These are phyloP conservation scores for Chelonia mydas DNA, from an alignment of 2,797 vertebrate species.

Conservation along the genomic window DNA sequence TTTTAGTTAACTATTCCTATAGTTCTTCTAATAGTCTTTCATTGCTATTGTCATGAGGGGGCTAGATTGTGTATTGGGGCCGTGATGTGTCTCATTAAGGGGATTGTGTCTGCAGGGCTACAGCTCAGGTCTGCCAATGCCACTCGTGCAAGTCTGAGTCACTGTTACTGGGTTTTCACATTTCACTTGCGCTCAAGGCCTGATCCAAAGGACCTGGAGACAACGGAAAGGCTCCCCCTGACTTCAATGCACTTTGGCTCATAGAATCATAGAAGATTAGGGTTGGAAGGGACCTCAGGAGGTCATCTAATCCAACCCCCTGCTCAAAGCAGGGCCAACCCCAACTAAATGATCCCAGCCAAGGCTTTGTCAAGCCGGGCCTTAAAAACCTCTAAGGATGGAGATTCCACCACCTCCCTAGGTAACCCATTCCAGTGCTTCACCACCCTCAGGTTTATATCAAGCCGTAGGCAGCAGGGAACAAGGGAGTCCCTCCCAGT, in stretches of 20 bases:
- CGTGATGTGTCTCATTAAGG: not conserved
- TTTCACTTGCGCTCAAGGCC: not conserved
- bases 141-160: not conserved
- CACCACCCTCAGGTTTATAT: not conserved
- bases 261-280: too few species aligned
- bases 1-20: constrained; percentile 70
- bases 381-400: too few species aligned
- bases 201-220: not conserved
- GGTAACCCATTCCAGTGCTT: too few species aligned
- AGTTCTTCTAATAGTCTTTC: not conserved
- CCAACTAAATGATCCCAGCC: too few species aligned
- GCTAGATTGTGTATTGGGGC: not conserved
- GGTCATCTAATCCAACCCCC: too few species aligned
- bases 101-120: not conserved
- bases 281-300: too few species aligned
- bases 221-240: not conserved
- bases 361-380: too few species aligned
- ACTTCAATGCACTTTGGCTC: not conserved
- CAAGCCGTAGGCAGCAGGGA: not conserved
- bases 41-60: not conserved
- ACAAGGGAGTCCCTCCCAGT: not conserved
- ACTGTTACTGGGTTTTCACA: not conserved
- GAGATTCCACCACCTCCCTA: too few species aligned
- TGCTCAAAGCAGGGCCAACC: too few species aligned
- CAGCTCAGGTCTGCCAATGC: not conserved